Conservation (phyloP, 2,888 invertebrate genomes). For the Agonum fuliginosum region DNA sequence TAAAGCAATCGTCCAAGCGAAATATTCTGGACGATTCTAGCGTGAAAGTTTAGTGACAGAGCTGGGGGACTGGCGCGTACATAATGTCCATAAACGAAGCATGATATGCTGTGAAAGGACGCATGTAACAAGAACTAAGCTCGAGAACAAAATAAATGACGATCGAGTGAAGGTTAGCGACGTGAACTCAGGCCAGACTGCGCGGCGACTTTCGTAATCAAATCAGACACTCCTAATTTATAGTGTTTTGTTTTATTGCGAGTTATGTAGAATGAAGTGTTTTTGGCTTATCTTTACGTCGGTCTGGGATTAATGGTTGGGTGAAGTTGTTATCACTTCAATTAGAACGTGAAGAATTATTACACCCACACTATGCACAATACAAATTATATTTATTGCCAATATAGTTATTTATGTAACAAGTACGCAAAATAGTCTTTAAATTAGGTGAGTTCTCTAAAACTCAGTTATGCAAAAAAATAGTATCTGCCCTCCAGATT, state of each 20-base stretch:
- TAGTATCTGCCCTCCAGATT: too few relatives aligned
- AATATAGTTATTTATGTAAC: too few relatives aligned
- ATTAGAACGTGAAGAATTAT: not conserved
- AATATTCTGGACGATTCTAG: slow-evolving; percentile 5
- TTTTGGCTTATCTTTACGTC: slow-evolving; percentile 9
- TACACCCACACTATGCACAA: too few relatives aligned
- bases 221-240: slow-evolving; percentile 33
- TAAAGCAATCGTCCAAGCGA: slow-evolving; percentile 45
- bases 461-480: too few relatives aligned
- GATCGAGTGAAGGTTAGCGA: slow-evolving; percentile 5
- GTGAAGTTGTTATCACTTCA: not conserved
- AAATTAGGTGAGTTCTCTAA: too few relatives aligned
- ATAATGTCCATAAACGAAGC: slow-evolving; percentile 56
- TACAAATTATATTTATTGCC: not conserved
- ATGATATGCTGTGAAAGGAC: slow-evolving; percentile 58
- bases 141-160: slow-evolving; percentile 25
- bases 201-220: slow-evolving; percentile 40
- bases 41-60: not conserved
- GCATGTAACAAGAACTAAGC: slow-evolving; percentile 43
- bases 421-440: too few relatives aligned
- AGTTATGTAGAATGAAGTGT: slow-evolving; percentile 12
- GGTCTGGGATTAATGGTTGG: not conserved
- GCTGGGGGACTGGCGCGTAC: slow-evolving; percentile 36
- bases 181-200: slow-evolving; percentile 19
- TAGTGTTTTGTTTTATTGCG: slow-evolving; percentile 22